Base-by-base conservation (phyloP, 2,888 invertebrate genomes). In the Drosophila paramelanica region DNA sequence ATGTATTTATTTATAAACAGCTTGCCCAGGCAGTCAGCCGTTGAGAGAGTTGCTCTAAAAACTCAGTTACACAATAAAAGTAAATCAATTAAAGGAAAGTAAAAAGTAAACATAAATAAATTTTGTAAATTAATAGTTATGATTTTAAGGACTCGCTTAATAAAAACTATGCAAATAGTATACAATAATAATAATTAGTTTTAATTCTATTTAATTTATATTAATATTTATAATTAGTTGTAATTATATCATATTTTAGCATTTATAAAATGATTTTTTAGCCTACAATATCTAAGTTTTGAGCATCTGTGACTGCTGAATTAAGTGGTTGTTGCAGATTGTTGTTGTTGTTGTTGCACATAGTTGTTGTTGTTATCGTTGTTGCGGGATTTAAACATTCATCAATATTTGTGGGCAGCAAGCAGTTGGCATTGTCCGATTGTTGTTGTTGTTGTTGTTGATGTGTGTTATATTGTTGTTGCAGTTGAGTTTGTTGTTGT, bases 261-360 rank as follows among this genome's bases (percentile, higher is more conserved):
- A 67, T 76, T 84, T 36, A 36, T 36, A 36, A 36, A 36, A 36
- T 36, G 36, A 81, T 65, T 78, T 83, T 87, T 87, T 92, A 92
- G 81, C 90, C 92, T 91, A 92, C 91, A 88, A 92, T 92, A 91
- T 92, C 92, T 90, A 92, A 88, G 84, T 92, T 92, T 91, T 92
- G 92, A 91, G 92, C 92, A 91, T 92, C 92, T 85, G 92, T 92
- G 84, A 92, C 91, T 88, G 91, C 91, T 89, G 82, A 66, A 59
- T 61, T 69, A 60, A 74, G 59, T 68, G 81, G 62, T 74, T 81
- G 65, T 72, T 80, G 88, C 72, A 73, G 65, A 65, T 60, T 64
- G 72, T 67, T 67, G 71, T 65, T 67, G 57, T 66, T 71, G 74
- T 75, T 74, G 70, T 64, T 70, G 66, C 38, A 58, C 57, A 42